Conservation (phyloP, 2,888 invertebrate species). For the Amiota communis region DNA sequence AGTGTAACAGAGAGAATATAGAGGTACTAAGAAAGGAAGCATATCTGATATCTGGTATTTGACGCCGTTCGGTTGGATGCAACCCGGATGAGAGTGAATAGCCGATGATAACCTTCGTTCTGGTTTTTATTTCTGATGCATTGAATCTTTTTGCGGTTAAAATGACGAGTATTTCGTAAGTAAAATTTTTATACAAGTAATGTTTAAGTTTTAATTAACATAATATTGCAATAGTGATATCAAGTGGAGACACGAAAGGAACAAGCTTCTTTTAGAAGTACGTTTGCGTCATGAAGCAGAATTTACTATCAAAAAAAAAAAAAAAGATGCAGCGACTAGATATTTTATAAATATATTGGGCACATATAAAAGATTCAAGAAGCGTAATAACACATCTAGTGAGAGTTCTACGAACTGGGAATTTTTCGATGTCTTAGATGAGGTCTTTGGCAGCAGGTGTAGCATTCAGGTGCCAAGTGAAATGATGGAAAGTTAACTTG, state of each 20-base stretch:
- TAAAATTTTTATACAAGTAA: too few relatives aligned
- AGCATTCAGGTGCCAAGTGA: slow-evolving; percentile 1
- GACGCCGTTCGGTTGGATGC: too few relatives aligned
- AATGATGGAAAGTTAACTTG: neutral
- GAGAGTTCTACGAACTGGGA: slow-evolving; percentile 26
- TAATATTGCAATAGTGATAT: slow-evolving; percentile 2
- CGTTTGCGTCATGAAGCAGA: neutral
- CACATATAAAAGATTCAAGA: slow-evolving; percentile 16
- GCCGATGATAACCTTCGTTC: too few relatives aligned
- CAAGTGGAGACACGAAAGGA: neutral
- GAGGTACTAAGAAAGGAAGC: too few relatives aligned
- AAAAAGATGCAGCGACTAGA: neutral
- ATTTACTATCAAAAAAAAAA: neutral
- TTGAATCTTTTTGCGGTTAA: too few relatives aligned
- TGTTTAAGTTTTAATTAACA: too few relatives aligned
- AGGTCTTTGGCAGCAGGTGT: neutral
- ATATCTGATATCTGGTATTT: too few relatives aligned
- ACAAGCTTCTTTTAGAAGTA: slow-evolving; percentile 1
- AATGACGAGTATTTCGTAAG: too few relatives aligned
- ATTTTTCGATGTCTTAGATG: slow-evolving; percentile 12
- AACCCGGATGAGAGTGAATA: too few relatives aligned
- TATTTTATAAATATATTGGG: slow-evolving; percentile 9
- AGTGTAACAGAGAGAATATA: too few relatives aligned
- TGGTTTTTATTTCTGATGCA: too few relatives aligned
- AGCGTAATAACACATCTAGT: slow-evolving; percentile 25